phyloP scores from a whole-genome alignment of 2,888 invertebrate genomes.

The Linnaemya tessellans region DNA sequence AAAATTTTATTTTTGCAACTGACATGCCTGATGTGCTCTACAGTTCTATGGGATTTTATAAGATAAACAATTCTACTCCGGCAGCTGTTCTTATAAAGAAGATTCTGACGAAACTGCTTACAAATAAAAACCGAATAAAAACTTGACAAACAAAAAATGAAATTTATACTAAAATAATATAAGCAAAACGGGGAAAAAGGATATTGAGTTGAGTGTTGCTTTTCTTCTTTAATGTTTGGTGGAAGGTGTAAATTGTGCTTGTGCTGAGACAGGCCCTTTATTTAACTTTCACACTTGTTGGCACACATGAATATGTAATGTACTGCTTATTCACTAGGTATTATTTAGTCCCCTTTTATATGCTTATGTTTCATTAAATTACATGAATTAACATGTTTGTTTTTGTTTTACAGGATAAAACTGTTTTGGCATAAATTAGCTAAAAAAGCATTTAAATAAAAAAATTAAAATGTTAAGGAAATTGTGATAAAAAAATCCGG shows the following conservation, averaged over 20 bases:
- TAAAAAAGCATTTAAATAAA: background rate
- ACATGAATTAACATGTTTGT: slow-evolving; percentile 19
- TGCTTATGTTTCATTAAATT: slow-evolving; percentile 22
- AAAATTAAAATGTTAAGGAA: background rate
- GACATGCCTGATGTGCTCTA: background rate
- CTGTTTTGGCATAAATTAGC: slow-evolving; percentile 18
- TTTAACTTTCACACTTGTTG: background rate
- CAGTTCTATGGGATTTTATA: slow-evolving; percentile 6
- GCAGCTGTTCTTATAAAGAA: background rate
- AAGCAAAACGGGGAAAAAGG: slow-evolving; percentile 43
- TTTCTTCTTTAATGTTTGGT: slow-evolving; percentile 33
- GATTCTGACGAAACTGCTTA: background rate
- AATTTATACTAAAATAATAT: background rate
- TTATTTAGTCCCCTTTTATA: background rate
- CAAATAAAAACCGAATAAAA: background rate
- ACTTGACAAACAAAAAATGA: background rate
- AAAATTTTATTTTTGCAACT: background rate
- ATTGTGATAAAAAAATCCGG: background rate
- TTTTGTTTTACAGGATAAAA: slow-evolving; percentile 22
- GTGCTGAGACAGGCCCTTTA: too few relatives aligned
- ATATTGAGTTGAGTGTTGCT: slow-evolving; percentile 57
- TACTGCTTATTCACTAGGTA: background rate
- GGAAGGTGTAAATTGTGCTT: background rate
- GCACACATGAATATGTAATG: slow-evolving; percentile 26
- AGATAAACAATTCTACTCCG: slow-evolving; percentile 1